Percentiles rank a stretch among this genome's conserved stretches.
phyloP scores from a whole-genome alignment of 2,797 vertebrate species.

The Dicrostonyx torquatus region DNA sequence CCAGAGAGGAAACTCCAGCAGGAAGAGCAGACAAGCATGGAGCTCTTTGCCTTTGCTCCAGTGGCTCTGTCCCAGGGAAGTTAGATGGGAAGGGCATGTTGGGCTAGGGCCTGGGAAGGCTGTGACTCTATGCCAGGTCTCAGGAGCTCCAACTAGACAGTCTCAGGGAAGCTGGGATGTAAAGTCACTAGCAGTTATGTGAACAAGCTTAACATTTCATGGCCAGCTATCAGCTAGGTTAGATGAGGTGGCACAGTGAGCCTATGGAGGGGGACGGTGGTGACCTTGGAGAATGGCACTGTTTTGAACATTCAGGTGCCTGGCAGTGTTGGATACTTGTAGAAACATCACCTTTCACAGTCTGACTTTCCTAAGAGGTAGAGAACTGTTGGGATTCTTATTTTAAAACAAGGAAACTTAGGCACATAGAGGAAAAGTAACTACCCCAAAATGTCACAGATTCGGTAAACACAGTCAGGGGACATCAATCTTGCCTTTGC shows the following conservation, averaged over 20 bases:
- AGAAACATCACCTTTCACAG: neutral
- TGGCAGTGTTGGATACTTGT: no score
- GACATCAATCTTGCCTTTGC: neutral
- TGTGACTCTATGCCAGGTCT: neutral
- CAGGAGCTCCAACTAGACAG: neutral
- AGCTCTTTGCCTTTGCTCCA: neutral
- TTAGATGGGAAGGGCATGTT: neutral
- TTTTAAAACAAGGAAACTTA: constrained; percentile 25
- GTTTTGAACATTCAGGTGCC: neutral
- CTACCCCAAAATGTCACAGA: neutral
- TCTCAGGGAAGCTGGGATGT: neutral
- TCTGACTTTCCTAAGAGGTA: neutral
- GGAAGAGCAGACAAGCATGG: neutral
- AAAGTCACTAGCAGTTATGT: neutral
- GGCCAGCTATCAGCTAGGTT: neutral
- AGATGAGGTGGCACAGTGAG: neutral
- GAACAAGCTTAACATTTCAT: neutral
- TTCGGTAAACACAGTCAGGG: neutral
- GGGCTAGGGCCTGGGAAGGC: neutral
- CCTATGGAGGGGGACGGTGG: no score
- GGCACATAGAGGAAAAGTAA: neutral
- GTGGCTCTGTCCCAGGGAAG: neutral
- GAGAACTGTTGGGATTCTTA: neutral
- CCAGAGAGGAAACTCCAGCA: neutral
- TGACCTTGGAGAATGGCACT: neutral